Evolutionary conservation across 2,113 vertebrate genomes (phyloP), one percentile per base, ranked within the genome.

Genomic region (Takifugu flavidus): DNA sequence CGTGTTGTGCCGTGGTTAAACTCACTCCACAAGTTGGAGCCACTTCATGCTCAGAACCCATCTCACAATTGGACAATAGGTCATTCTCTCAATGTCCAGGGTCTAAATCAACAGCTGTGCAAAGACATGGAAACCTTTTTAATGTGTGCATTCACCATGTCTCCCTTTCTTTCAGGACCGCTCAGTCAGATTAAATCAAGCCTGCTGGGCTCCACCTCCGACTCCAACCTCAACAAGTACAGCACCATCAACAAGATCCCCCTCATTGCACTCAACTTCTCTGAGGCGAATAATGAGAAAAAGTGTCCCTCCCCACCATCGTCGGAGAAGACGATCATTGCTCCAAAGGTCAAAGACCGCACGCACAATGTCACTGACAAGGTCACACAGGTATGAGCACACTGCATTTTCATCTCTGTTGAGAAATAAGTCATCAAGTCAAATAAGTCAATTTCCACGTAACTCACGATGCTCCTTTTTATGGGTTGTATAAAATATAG

Each of bases 231-330:
- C 84, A 97, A 95, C 89, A 96, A 92, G 89, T 98, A 98, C 91
- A 98, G 93, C 91, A 94, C 97, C 84, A 99, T 99, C 90, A 98
- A 97, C 92, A 99, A 94, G 91, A 98, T 99, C 70, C 96, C 97
- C 53, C 95, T 98, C 57, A 96, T 99, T 82, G 96, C 96, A 6
- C 89, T 99, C 81, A 99, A 98, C 89, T 98, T 99, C 92, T 96
- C 97, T 6, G 96, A 99, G 82, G 89, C 92, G 85, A 98, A 93
- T 92, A 92, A 89, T 62, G 95, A 98, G 76, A 98, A 95, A 91
- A 96, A 95, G 81, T 93, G 92, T 53, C 91, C 94, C 65, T 98
- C 97, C 11, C 92, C 95, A 42, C 94, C 96, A 14, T 95, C 95
- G 62, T 99, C 97, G 0, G 97, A 99, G 84, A 98, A 98, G 91